Base-by-base conservation (phyloP, 2,113 vertebrate genomes). In the Nettapus auritus region DNA sequence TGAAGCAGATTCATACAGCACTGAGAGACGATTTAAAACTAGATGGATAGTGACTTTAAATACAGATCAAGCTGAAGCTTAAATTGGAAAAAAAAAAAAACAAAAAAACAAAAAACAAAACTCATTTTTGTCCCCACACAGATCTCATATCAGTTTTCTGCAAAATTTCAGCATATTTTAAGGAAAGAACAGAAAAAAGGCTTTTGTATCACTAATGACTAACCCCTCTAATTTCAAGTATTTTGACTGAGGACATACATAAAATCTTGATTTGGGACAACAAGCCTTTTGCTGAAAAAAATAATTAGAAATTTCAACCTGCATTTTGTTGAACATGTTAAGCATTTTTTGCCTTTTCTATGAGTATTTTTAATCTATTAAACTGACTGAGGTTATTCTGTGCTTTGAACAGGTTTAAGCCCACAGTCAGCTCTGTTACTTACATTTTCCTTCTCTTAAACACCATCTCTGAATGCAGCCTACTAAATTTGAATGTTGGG, bases 361-460 rank as follows among this genome's bases (percentile, higher is more conserved):
- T 31, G 26, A 77, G 28, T 78, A 74, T 50, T n/a, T 78, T 77
- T 50, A 86, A 74, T 48, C 85, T 22, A 4, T 46, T 88, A 82
- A 88, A 79, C 33, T 5, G 2, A 85, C 36, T 63, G 34, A 34
- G 90, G 21, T 55, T 55, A 20, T 82, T 86, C 19, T 42, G 66
- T 71, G 38, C 67, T 36, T 91, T 64, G 11, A 86, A 13, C 33
- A 80, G 50, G 26, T 80, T 86, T 57, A 82, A 88, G 29, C 21
- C 66, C 48, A 60, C 3, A 78, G 70, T 56, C 87, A 79, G 62
- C 40, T 82, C 78, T 34, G 11, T 33, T 90, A 81, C 13, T 86
- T 78, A 84, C 13, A 71, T 90, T 84, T 95, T 93, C 77, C 53
- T 84, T 52, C 80, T 86, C 74, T 63, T 53, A 57, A 86, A 59